Conservation (phyloP, 2,113 vertebrate genomes). For the Barnardius zonarius region DNA sequence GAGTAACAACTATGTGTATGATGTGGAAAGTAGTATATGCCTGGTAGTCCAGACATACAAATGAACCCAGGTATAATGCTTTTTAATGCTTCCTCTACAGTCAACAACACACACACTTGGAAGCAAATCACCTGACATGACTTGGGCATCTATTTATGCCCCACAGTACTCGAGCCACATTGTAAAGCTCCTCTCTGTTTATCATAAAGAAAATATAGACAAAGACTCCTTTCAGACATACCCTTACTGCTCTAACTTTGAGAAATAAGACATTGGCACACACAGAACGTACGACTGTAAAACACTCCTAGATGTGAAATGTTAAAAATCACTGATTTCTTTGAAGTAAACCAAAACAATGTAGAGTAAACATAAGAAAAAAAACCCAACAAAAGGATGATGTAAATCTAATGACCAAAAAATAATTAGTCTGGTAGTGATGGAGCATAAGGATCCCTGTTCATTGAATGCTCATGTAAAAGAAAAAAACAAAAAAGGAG, state of each 20-base stretch:
- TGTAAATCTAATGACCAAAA: background rate
- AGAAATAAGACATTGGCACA: background rate
- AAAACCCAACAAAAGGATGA: background rate
- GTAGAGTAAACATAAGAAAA: background rate
- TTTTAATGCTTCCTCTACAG: background rate
- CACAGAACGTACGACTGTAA: background rate
- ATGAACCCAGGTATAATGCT: background rate
- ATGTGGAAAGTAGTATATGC: background rate
- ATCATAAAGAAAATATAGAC: background rate
- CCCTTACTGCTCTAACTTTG: background rate
- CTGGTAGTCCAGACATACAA: background rate
- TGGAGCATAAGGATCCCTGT: background rate
- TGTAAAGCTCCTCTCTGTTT: background rate
- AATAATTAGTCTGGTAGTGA: background rate
- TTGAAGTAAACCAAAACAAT: background rate
- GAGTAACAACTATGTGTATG: background rate
- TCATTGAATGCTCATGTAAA: background rate
- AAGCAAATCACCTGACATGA: background rate
- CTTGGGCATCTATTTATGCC: background rate
- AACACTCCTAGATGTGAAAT: background rate
- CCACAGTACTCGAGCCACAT: background rate
- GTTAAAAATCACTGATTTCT: background rate
- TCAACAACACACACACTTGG: background rate
- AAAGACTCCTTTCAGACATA: background rate
- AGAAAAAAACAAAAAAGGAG: background rate